Evolutionary conservation across 2,797 vertebrate species (phyloP).

Genomic region (Syngnathus acus): DNA sequence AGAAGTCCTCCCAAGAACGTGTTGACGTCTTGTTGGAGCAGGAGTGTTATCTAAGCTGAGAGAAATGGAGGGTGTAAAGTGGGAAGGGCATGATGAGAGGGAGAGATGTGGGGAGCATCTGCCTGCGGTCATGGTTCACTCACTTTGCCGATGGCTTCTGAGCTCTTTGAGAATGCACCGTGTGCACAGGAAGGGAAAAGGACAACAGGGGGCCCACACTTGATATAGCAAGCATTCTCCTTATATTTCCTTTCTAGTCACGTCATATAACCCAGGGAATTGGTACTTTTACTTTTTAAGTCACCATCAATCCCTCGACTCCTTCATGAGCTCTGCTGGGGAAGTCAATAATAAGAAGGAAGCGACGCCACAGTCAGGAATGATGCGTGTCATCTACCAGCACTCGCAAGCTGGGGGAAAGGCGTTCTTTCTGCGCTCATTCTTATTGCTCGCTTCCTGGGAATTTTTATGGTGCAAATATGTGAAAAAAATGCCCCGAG

Average conservation of each 20-base stretch:
- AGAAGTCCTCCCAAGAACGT: not conserved
- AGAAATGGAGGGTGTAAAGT: slow-evolving; percentile 54
- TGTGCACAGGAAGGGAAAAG: slow-evolving; percentile 52
- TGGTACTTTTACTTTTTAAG: slow-evolving; percentile 11
- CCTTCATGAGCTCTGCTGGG: slow-evolving; percentile 16
- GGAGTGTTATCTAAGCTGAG: slow-evolving; percentile 41
- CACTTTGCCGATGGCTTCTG: slow-evolving; percentile 61
- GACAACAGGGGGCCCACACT: slow-evolving; percentile 22
- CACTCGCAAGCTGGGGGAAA: slow-evolving; percentile 12
- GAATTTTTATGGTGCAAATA: slow-evolving; percentile 4
- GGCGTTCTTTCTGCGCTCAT: slow-evolving; percentile 5
- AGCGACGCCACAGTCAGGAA: slow-evolving; percentile 10
- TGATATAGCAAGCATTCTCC: slow-evolving; percentile 58
- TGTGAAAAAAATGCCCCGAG: not conserved
- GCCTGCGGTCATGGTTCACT: slow-evolving; percentile 67
- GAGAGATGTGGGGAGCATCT: slow-evolving; percentile 55
- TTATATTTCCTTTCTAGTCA: slow-evolving; percentile 51
- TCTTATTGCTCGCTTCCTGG: slow-evolving; percentile 13
- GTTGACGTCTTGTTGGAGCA: slow-evolving; percentile 19
- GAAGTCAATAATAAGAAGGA: slow-evolving; percentile 53
- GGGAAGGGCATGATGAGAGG: slow-evolving; percentile 37
- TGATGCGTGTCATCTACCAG: slow-evolving; percentile 23
- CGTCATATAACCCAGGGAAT: slow-evolving; percentile 36
- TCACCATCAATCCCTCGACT: slow-evolving; percentile 13
- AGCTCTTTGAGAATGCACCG: slow-evolving; percentile 75